Percentiles rank a stretch among this genome's conserved stretches.
These are phyloP conservation scores for Aldrovandia affinis DNA, from an alignment of 2,797 vertebrate species.

Conservation along the genomic window DNA sequence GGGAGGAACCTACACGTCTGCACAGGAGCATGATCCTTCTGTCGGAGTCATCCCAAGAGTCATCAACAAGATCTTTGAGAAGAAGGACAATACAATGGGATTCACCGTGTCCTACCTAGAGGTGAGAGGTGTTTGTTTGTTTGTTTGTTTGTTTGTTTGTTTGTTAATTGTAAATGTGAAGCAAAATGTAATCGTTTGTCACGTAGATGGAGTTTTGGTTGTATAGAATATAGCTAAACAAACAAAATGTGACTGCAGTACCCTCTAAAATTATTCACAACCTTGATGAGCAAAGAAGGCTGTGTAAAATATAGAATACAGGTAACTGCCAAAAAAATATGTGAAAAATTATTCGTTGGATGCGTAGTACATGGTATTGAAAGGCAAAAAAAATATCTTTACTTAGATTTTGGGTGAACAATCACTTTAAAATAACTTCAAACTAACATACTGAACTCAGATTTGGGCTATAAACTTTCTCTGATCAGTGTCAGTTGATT, in stretches of 20 bases:
- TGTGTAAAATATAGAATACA: no score
- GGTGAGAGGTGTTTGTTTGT: no score
- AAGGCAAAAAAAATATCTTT: no score
- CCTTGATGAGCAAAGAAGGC: no score
- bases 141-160: no score
- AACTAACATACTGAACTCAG: no score
- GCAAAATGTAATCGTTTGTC: not conserved
- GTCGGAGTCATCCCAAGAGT: slow-evolving; percentile 94
- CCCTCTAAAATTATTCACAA: no score
- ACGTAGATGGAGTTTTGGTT: not conserved
- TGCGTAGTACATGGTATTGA: no score
- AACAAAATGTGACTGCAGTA: not conserved
- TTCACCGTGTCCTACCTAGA: slow-evolving; percentile 91
- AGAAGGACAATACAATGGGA: slow-evolving; percentile 73
- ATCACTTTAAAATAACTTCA: no score
- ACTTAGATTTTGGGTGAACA: no score
- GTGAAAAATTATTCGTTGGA: not conserved
- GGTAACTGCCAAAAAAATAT: not conserved
- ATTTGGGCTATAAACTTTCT: no score
- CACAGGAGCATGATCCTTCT: slow-evolving; percentile 82
- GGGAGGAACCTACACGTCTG: slow-evolving; percentile 90
- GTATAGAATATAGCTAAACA: not conserved
- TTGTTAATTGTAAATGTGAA: not conserved
- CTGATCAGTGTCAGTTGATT: no score
- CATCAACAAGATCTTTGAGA: slow-evolving; percentile 82